Percentiles rank a stretch among this genome's conserved stretches.
Evolutionary conservation across 2,113 vertebrate species (phyloP).

Genomic region (Pseudorectes ferrugineus): DNA sequence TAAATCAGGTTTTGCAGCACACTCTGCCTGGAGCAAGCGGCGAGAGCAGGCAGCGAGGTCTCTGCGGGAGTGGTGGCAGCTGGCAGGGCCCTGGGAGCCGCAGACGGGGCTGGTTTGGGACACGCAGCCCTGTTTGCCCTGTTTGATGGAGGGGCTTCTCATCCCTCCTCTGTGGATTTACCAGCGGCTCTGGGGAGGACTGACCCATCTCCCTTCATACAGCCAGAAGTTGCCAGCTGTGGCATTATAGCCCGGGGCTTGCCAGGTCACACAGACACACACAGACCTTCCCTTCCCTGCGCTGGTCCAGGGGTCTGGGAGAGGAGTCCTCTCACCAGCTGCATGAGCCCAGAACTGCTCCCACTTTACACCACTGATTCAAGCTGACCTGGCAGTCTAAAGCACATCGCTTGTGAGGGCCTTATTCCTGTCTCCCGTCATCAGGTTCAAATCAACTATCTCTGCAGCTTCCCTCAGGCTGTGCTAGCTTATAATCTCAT

Average conservation of each 20-base stretch:
- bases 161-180: rapidly evolving
- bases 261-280: not conserved
- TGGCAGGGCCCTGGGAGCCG: not conserved
- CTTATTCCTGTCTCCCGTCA: rapidly evolving
- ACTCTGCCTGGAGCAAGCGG: not conserved
- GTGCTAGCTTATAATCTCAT: not conserved
- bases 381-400: not conserved
- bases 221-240: no score
- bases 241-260: rapidly evolving
- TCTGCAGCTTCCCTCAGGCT: not conserved
- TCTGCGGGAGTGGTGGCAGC: not conserved
- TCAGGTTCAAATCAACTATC: not conserved
- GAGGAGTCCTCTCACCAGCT: not conserved
- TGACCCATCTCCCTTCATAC: rapidly evolving
- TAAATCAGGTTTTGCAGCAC: not conserved
- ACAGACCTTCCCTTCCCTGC: rapidly evolving
- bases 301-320: rapidly evolving
- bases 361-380: not conserved
- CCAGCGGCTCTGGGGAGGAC: not conserved
- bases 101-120: rapidly evolving
- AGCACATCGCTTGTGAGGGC: not conserved
- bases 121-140: rapidly evolving
- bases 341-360: not conserved
- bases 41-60: rapidly evolving
- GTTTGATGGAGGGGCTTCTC: not conserved